Base-by-base conservation (phyloP, 30 jellyfish, hydroid and myxozoan species). In the Hydractinia echinata region DNA sequence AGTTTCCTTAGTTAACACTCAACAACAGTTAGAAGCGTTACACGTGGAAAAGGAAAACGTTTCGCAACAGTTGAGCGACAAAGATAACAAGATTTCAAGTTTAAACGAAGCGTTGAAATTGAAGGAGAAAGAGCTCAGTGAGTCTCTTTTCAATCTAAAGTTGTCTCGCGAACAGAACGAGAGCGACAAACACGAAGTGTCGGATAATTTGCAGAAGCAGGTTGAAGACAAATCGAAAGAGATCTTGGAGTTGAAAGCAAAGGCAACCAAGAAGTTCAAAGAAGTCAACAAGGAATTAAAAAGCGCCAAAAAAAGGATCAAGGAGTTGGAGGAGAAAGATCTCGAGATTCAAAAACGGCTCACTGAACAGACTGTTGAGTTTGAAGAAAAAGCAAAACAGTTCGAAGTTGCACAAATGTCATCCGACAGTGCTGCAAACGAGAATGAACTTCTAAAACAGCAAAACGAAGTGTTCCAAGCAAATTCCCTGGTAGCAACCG, bases 231-330 rank as follows among this genome's bases (percentile, higher is more conserved):
- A 58, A 58, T 11, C 69, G 15, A 13, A 16, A 11, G 69, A 58
- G 19, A 58, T 58, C 18, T 16, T 58, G 69, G 69, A 58, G 69
- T 68, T 68, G n/a, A 68, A 68, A 68, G 48, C 79, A 0, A 68
- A 68, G 53, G 79, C 79, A 20, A 68, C 48, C 13, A 68, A 68
- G 21, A 68, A 68, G 21, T 68, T 68, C 51, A 30, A 68, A 68
- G 53, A 68, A 48, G 15, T 68, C 15, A 30, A 15, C 15, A 11
- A 15, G 21, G 79, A 68, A 68, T 10, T 20, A 20, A 68, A 68
- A 20, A 48, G 21, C n/a, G 13, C 18, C 51, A 20, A 15, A 20
- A 15, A 16, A 68, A 15, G 21, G 13, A 30, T 68, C 13, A 15
- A 68, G 15, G 53, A 30, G 15, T 48, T 68, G n/a, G 49, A 68